Base-by-base conservation (phyloP, 2,797 vertebrate species). In the Sebastolobus alascanus region DNA sequence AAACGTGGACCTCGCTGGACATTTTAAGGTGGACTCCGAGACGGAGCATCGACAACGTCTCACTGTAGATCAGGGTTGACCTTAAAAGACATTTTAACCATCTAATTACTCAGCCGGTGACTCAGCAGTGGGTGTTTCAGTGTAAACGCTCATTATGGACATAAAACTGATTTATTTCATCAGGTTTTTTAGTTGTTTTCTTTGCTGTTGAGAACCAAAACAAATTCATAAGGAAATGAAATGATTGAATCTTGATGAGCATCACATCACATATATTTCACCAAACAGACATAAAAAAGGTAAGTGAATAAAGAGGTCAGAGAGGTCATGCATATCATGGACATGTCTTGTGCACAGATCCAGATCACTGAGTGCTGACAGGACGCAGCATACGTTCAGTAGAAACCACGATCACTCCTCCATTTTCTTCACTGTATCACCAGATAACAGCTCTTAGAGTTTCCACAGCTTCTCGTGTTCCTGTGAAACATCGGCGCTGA, bases 11-110 rank as follows among this genome's bases (percentile, higher is more conserved):
- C 89, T 43, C 46, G 33, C 46, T 76, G 87, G 84, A 90, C 76
- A 84, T 96, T 93, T 97, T 98, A 97, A 98, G 97, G 97, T 96
- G 89, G 97, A 97, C 95, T 89, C 59, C 61, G 74, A 86, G 73
- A 83, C 9, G 27, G 40, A 82, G 79, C 75, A 13, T 40, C 56
- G 22, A 60, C 71, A 75, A 46, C 68, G 70, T 75, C 50, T 58
- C 50, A 27, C 14, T 7, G 25, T 2, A 78, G 72, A 77, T 50
- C 22, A 52, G 69, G 81, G 79, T 79, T 86, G 38, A 74, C 90
- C 93, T 95, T 95, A 93, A 95, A 89, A 87, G 65, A 65, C 77
- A 69, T 52, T 56, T 18, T 5, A 78, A 78, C 74, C 37, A 66
- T 78, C 46, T 52, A n/a, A 77, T 64, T 59, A 3, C 14, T 64